Evolutionary conservation across 2,888 invertebrate genomes (phyloP), one percentile per base, ranked within the genome.

Genomic region (Acronicta alni): DNA sequence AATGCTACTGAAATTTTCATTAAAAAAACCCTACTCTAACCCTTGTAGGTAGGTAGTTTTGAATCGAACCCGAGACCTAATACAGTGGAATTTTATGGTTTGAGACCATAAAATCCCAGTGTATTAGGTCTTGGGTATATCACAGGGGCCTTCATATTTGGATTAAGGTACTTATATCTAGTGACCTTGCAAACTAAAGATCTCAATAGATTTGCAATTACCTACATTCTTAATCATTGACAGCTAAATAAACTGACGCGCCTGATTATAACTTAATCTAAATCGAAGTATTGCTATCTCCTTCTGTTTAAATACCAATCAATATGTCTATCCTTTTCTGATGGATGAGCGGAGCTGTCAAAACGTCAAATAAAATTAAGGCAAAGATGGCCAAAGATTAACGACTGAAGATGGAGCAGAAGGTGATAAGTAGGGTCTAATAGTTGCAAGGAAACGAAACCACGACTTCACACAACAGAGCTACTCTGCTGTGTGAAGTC

Each of bases 361-460:
- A 86, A 84, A 83, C 58, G 83, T 86, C 85, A 84, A 86, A 86
- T 82, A 81, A 81, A 77, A 83, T 84, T 85, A 83, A 71, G 67
- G 63, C 67, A 52, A 63, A 72, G 55, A 47, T 26, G 57, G 49
- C 6, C 82, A 82, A 56, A 82, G 86, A 83, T 51, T 73, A 82
- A 49, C 44, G 16, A 32, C 0, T 5, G 7, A 20, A 54, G 18
- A 3, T 47, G 48, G 2, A 18, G 1, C 0, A 26, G 18, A 12
- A 10, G n/a, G n/a, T 35, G 30, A 35, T 38, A 3, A 1, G 6
- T 8, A 41, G 3, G 14, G 6, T 6, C n/a, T n/a, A 30, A 10
- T 30, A 30, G 10, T 30, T n/a, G n/a, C n/a, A n/a, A n/a, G n/a
- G n/a, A n/a, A n/a, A n/a, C n/a, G n/a, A n/a, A n/a, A n/a, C n/a